Percentiles rank a stretch among this genome's conserved stretches.
phyloP scores from a whole-genome alignment of 2,888 invertebrate genomes.

The Drosophila mimetica region DNA sequence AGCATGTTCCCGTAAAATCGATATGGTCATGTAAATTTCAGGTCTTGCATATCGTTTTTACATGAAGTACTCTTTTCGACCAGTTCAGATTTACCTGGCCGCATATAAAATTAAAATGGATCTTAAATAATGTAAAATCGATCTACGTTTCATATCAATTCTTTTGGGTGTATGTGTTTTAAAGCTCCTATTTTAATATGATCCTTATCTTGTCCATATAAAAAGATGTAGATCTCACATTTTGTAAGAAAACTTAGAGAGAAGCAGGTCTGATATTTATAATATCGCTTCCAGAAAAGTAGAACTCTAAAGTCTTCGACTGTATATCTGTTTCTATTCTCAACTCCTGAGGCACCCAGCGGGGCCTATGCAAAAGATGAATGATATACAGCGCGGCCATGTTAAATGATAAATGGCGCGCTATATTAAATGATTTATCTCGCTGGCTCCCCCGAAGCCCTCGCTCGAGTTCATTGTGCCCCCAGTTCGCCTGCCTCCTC shows the following conservation, averaged over 20 bases:
- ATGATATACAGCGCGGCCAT: slow-evolving; percentile 68
- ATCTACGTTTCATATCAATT: too few relatives aligned
- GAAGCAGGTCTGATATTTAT: neutral
- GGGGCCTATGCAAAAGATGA: slow-evolving; percentile 64
- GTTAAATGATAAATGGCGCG: slow-evolving; percentile 78
- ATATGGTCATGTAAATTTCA: too few relatives aligned
- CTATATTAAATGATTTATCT: slow-evolving; percentile 79
- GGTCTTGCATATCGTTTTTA: too few relatives aligned
- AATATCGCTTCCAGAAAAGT: neutral
- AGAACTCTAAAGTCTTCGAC: neutral
- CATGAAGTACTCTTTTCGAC: too few relatives aligned
- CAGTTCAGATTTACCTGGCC: too few relatives aligned
- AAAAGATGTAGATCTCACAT: neutral
- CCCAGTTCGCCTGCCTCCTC: slow-evolving; percentile 20
- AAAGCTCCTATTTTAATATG: too few relatives aligned
- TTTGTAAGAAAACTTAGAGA: neutral
- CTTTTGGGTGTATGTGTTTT: too few relatives aligned
- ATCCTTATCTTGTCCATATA: neutral
- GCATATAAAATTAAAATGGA: too few relatives aligned
- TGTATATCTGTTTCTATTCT: slow-evolving; percentile 24
- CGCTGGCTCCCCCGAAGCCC: slow-evolving; percentile 32
- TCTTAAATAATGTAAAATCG: too few relatives aligned
- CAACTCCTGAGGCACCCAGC: slow-evolving; percentile 67
- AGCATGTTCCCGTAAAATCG: too few relatives aligned
- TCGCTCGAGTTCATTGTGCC: slow-evolving; percentile 64